Evolutionary conservation across 2,888 invertebrate species (phyloP), one percentile per base, ranked within the genome.

Genomic region (Eilema sororculum): DNA sequence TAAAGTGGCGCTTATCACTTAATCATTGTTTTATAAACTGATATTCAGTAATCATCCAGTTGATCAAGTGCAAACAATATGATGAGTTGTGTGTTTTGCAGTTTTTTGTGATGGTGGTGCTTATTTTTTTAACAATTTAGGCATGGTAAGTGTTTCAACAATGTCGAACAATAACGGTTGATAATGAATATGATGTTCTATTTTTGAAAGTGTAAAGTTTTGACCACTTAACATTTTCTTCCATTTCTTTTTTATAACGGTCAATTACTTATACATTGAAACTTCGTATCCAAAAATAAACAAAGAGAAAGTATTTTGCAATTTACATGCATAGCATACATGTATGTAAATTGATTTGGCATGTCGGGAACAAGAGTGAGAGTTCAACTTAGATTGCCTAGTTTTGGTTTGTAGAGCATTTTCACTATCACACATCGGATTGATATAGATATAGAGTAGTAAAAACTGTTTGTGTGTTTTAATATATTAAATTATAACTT

Each of bases 1-100:
- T 80, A 75, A 82, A 92, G 90, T 91, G 89, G 87, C 85, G 87
- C 83, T 92, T 93, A 93, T 93, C 93, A 80, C 72, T 80, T 87
- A 86, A 88, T 88, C 84, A 82, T 73, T 65, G 69, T 73, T 71
- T 74, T 73, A 72, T 74, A 52, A n/a, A 52, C n/a, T 71, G 68
- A 77, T 78, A 74, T 30, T 76, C 74, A 69, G 81, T 79, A 86
- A 83, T 85, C 75, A 74, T 41, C 80, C 76, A 71, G 69, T 80
- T 75, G 75, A 77, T 72, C 28, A 68, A 68, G 72, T 67, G 67
- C 64, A 64, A 71, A 74, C 52, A 61, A 33, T 52, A 67, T 60
- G 65, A 76, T 81, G 78, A 75, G 71, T 72, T 69, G 75, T 78
- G 66, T 68, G 72, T 71, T 72, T 78, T 84, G 79, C 76, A 62